Evolutionary conservation across 2,113 vertebrate species (phyloP).

Genomic region (Nipponia nippon): DNA sequence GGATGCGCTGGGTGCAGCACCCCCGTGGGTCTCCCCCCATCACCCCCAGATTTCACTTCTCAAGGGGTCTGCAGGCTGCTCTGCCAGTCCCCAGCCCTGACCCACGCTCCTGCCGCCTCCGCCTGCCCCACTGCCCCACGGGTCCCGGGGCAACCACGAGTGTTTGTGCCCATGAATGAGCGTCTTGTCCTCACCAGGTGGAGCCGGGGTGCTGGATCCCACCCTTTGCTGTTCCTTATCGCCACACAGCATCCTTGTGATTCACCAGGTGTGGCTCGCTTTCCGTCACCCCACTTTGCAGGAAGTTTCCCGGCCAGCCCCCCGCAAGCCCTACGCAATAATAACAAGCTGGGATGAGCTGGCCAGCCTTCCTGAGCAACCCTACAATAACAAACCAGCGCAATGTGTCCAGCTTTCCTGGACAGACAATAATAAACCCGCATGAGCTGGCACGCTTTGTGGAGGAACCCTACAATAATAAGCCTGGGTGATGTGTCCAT

Average conservation of each 20-base stretch:
- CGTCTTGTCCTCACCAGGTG: background rate
- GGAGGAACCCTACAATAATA: conserved; percentile 21
- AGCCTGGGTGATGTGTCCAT: background rate
- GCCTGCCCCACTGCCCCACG: background rate
- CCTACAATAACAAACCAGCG: conserved; percentile 31
- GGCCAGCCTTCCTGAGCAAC: conserved; percentile 44
- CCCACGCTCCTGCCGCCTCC: background rate
- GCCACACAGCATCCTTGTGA: conserved; percentile 35
- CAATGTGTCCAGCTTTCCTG: conserved; percentile 41
- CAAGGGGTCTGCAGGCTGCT: background rate
- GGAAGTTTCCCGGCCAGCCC: conserved; percentile 50
- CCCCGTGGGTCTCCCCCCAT: background rate
- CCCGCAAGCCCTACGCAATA: conserved; percentile 6
- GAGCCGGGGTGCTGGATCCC: background rate
- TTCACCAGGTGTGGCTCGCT: conserved; percentile 64
- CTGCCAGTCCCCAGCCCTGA: background rate
- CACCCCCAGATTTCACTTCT: background rate
- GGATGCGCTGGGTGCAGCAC: background rate
- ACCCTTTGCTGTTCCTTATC: conserved; percentile 10
- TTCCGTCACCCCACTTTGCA: conserved; percentile 57
- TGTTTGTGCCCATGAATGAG: background rate
- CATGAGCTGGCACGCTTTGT: conserved; percentile 28
- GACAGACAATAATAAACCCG: conserved; percentile 46
- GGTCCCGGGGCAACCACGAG: background rate
- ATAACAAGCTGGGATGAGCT: conserved; percentile 45